Percentiles rank a stretch among this genome's conserved stretches.
Evolutionary conservation across 2,797 vertebrate genomes (phyloP).

Genomic region (Poeciliopsis presidionis): DNA sequence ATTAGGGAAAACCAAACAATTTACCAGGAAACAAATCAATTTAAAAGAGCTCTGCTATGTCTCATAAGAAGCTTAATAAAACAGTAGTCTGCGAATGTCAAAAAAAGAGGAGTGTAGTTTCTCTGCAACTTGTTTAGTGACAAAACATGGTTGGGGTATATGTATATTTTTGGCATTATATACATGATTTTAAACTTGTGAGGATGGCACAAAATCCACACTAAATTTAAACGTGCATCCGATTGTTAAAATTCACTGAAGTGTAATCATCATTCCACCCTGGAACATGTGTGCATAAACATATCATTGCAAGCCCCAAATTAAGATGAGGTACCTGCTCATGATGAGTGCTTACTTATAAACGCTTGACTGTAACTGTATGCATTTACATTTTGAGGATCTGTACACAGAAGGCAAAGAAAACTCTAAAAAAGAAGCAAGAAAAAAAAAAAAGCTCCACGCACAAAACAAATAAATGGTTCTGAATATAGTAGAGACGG

Average conservation of each 20-base stretch:
- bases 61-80: not conserved
- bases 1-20: not conserved
- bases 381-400: not conserved
- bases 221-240: not conserved
- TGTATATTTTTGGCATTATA: not conserved
- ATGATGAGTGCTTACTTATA: not conserved
- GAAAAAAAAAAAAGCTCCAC: not conserved
- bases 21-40: not conserved
- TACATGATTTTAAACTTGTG: not conserved
- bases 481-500: slow-evolving; percentile 14
- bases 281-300: not conserved
- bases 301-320: not conserved
- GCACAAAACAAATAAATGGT: slow-evolving; percentile 25
- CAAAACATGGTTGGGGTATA: not conserved
- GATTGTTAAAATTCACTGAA: not conserved
- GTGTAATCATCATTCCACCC: not conserved
- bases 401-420: slow-evolving; percentile 1
- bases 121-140: not conserved
- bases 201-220: not conserved
- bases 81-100: not conserved
- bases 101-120: not conserved
- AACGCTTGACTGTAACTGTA: not conserved
- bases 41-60: not conserved
- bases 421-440: not conserved
- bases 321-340: not conserved